Conservation (phyloP, 2,797 vertebrate genomes). For the Neostethus bicornis region DNA sequence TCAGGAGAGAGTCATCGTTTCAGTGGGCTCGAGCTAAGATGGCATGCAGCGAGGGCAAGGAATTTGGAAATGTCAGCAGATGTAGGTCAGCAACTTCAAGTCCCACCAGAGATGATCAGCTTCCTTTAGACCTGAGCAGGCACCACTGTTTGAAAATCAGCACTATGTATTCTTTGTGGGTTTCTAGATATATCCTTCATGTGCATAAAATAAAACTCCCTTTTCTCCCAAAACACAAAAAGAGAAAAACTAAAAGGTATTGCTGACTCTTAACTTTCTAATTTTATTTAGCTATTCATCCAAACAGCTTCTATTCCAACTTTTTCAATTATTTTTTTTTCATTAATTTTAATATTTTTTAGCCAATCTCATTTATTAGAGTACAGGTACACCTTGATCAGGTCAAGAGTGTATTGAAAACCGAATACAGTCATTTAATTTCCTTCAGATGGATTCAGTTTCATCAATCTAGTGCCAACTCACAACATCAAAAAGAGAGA, state of each 20-base stretch:
- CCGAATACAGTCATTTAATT: not conserved
- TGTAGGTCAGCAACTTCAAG: conserved; percentile 69
- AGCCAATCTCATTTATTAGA: no score
- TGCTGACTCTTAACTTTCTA: not conserved
- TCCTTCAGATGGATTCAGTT: not conserved
- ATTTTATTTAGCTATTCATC: not conserved
- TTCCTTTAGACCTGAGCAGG: conserved; percentile 44
- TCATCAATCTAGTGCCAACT: not conserved
- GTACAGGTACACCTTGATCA: no score
- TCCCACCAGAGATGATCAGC: conserved; percentile 59
- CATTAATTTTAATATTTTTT: no score
- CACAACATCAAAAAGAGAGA: not conserved
- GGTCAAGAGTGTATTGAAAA: no score
- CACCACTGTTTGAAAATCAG: conserved; percentile 36
- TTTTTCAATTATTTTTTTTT: no score
- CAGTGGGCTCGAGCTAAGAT: conserved; percentile 51
- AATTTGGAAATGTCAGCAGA: conserved; percentile 71
- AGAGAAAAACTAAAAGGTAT: not conserved
- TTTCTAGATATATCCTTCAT: not conserved
- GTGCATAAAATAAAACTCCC: not conserved
- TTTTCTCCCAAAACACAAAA: not conserved
- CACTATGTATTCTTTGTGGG: conserved; percentile 6
- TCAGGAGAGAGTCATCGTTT: conserved; percentile 52
- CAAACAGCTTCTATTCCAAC: no score
- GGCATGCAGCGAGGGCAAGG: conserved; percentile 43